A percentile compares a stretch with the other conserved stretches of the same genome.
phyloP scores from a whole-genome alignment of 1,140 invertebrate genomes.

The Rhagoletis pomonella region DNA sequence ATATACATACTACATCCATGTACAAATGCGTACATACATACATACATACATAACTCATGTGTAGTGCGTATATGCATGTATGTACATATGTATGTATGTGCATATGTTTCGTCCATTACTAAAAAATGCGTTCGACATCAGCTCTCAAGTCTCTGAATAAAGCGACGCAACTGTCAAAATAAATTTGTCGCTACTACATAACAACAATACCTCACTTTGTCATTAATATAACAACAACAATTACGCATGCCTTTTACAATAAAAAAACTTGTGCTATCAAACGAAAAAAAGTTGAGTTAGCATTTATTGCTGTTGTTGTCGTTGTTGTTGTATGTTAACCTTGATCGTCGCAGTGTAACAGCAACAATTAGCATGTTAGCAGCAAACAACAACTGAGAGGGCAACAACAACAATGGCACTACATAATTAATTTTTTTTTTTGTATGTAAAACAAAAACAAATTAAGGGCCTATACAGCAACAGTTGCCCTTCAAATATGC shows the following conservation, averaged over 20 bases:
- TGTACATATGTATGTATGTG: neutral
- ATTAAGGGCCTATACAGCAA: neutral
- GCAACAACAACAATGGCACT: neutral
- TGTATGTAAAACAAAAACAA: neutral
- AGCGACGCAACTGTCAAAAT: slow-evolving; percentile 40
- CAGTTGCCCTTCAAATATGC: slow-evolving; percentile 3
- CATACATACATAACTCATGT: neutral
- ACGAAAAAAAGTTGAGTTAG: neutral
- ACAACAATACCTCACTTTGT: neutral
- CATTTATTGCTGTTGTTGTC: neutral
- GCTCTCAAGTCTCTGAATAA: neutral
- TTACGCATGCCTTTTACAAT: neutral
- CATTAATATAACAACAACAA: neutral
- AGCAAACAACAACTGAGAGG: neutral
- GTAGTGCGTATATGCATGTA: neutral
- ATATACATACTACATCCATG: neutral
- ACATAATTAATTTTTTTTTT: neutral
- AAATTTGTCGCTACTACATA: slow-evolving; percentile 2
- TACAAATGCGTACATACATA: neutral
- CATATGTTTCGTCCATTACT: neutral
- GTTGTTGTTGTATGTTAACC: slow-evolving; percentile 43
- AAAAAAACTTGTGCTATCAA: slow-evolving; percentile 23
- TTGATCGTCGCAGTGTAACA: slow-evolving; percentile 44
- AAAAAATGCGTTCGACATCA: slow-evolving; percentile 11
- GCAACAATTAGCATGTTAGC: slow-evolving; percentile 30